Conservation (phyloP, 1,140 invertebrate genomes). For the Hyles euphorbiae region DNA sequence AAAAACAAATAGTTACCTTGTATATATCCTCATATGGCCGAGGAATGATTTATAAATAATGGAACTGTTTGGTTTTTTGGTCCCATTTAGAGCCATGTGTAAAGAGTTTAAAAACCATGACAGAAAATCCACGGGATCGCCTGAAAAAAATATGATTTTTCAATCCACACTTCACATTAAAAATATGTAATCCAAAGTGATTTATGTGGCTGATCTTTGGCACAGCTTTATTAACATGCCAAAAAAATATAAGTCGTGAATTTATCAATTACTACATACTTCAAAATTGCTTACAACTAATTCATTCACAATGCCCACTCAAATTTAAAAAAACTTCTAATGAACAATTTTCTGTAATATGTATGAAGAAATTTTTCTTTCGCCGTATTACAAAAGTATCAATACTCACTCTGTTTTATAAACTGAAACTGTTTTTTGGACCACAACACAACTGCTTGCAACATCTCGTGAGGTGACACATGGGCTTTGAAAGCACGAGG, state of each 20-base stretch:
- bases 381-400: background rate
- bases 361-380: no score
- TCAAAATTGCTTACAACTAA: no score
- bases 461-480: constrained; percentile 99
- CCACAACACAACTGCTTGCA: constrained; percentile 98
- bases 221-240: no score
- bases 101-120: constrained; percentile 97
- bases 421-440: constrained; percentile 99
- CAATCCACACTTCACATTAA: background rate
- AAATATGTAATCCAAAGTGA: no score
- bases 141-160: constrained; percentile 68
- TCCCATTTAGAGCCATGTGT: constrained; percentile 92
- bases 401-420: constrained; percentile 91
- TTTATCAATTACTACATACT: no score
- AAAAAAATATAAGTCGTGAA: no score
- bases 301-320: no score
- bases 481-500: constrained; percentile 99
- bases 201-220: no score
- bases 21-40: constrained; percentile 96
- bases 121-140: constrained; percentile 97
- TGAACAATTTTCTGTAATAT: no score
- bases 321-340: no score
- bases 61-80: constrained; percentile 88
- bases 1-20: constrained; percentile 57
- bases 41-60: constrained; percentile 97